Evolutionary conservation across 1,140 invertebrate genomes (phyloP).

Genomic region (Epicauta chinensis): DNA sequence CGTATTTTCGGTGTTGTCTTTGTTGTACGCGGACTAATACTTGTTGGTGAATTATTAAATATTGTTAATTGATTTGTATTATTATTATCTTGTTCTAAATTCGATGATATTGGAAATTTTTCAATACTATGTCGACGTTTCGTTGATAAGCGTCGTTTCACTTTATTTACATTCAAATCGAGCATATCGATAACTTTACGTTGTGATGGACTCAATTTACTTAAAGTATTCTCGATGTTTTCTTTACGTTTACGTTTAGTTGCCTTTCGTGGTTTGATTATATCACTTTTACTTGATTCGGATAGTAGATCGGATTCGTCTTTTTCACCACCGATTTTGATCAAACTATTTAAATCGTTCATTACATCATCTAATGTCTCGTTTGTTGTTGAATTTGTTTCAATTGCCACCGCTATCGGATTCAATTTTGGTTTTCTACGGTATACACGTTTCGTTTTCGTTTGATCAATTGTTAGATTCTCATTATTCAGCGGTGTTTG

Average conservation of each 20-base stretch:
- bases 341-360: slow-evolving; percentile 30
- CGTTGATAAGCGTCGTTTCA: slow-evolving; percentile 25
- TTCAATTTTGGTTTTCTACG: slow-evolving; percentile 17
- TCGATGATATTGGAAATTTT: slow-evolving; percentile 31
- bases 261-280: too few relatives aligned
- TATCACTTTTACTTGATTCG: slow-evolving; percentile 25
- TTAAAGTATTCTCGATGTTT: slow-evolving; percentile 34
- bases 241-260: slow-evolving; percentile 32
- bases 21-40: slow-evolving; percentile 29
- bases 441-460: slow-evolving; percentile 11
- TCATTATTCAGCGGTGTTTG: neutral
- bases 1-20: slow-evolving; percentile 24
- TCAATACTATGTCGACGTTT: slow-evolving; percentile 40
- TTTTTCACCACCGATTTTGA: slow-evolving; percentile 31
- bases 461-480: neutral
- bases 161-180: slow-evolving; percentile 37
- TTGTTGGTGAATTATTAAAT: slow-evolving; percentile 30
- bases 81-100: slow-evolving; percentile 15
- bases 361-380: slow-evolving; percentile 36
- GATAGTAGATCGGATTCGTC: slow-evolving; percentile 23
- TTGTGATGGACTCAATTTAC: slow-evolving; percentile 27
- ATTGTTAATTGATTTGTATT: slow-evolving; percentile 10
- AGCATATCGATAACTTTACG: slow-evolving; percentile 37
- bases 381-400: slow-evolving; percentile 1
- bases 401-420: slow-evolving; percentile 11